Base-by-base conservation (phyloP, 2,113 vertebrate species). In the Rhinoptilus africanus region DNA sequence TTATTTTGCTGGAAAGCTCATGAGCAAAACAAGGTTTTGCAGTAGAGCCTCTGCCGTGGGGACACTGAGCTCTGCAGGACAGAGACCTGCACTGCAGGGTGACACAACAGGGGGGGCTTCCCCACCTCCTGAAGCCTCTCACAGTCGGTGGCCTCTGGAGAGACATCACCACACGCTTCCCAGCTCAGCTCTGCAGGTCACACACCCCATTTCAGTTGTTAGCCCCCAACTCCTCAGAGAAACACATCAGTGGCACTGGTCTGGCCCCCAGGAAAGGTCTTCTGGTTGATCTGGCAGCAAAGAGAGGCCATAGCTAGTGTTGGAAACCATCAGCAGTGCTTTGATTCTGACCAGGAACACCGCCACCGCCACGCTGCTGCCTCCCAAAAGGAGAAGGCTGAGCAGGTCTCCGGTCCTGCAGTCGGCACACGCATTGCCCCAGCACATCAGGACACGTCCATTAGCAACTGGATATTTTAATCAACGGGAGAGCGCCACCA, bases 81-180 rank as follows among this genome's bases (percentile, higher is more conserved):
- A 15, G 2, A 80, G 45, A 30, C 17, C 28, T 23, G 27, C 9
- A 1, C 23, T n/a, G 53, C 39, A 53, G 23, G 37, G 23, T 39
- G 34, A n/a, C 11, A 2, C 17, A 30, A 8, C 0, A n/a, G 1
- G 4, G 2, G 34, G 10, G 28, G 6, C 23, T 35, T 19, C 48
- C 17, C 21, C 39, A 41, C 41, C 26, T 54, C 76, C 48, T 60
- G 41, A 62, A 32, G 34, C 8, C 26, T 0, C 2, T 26, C 1
- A 1, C 6, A 4, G 21, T 3, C 10, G 0, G 34, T 4, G 14
- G 34, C 17, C 30, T 67, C 73, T 54, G 26, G 30, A 54, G n/a
- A 48, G 30, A 48, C 66, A 28, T n/a, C 28, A 9, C 20, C 50
- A 17, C 1, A 1, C 12, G 64, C 24, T 16, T 45, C 56, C 43